Evolutionary conservation across 2,888 invertebrate species (phyloP).

Genomic region (Drosophila recens): DNA sequence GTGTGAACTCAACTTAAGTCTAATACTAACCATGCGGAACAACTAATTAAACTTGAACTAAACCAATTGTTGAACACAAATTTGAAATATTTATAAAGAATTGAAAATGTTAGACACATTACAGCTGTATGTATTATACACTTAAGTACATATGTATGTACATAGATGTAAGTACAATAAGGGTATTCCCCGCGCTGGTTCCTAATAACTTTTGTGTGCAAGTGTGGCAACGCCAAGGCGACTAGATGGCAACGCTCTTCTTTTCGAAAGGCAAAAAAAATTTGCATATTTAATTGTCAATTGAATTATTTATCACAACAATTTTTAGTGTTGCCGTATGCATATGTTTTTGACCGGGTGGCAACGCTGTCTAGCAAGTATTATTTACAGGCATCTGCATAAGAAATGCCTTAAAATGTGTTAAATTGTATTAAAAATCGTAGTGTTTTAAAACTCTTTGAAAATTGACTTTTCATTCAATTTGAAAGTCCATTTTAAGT

Average conservation of each 20-base stretch:
- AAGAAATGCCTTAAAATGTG: neutral
- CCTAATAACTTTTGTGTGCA: neutral
- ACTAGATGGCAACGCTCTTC: neutral
- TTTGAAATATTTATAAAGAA: constrained; percentile 3
- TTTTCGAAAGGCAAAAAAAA: neutral
- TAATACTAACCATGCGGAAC: constrained; percentile 69
- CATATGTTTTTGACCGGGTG: neutral
- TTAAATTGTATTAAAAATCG: neutral
- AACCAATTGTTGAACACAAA: no score
- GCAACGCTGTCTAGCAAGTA: neutral
- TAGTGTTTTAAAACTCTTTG: constrained; percentile 1
- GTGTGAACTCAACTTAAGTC: constrained; percentile 52
- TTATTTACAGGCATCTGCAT: neutral
- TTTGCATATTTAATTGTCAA: constrained; percentile 8
- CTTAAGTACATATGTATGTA: constrained; percentile 13
- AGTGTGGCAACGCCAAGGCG: neutral
- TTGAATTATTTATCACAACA: constrained; percentile 3
- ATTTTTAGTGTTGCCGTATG: neutral
- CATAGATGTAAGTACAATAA: constrained; percentile 2
- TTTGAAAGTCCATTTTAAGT: neutral
- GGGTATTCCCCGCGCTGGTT: constrained; percentile 23
- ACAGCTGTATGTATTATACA: constrained; percentile 20
- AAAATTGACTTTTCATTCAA: neutral
- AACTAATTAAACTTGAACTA: constrained; percentile 49
- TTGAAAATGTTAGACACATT: constrained; percentile 1